These are phyloP conservation scores for Chiloscyllium punctatum DNA, from an alignment of 2,797 vertebrate species.

Conservation along the genomic window DNA sequence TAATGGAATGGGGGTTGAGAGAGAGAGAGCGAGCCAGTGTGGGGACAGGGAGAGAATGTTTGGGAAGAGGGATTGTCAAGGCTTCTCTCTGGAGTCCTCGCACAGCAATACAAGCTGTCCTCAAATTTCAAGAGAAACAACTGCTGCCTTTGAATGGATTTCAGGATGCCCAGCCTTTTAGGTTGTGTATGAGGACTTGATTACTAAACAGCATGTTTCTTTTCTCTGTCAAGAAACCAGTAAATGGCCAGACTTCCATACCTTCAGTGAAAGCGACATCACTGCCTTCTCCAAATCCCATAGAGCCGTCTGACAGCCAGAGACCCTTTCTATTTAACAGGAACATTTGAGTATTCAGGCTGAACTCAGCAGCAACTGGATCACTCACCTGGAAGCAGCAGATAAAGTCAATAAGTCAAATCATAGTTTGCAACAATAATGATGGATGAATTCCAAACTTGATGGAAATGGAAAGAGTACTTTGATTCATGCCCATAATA, in stretches of 20 bases:
- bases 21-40: too few relatives aligned
- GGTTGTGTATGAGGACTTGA: background rate
- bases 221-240: background rate
- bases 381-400: slow-evolving; percentile 77
- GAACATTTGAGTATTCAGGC: slow-evolving; percentile 87
- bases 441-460: background rate
- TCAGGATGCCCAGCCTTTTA: background rate
- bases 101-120: background rate
- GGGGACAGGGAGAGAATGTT: background rate
- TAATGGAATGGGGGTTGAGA: background rate
- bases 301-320: slow-evolving; percentile 88
- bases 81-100: background rate
- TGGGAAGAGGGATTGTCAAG: background rate
- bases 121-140: background rate
- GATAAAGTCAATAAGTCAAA: slow-evolving; percentile 11
- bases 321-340: slow-evolving; percentile 77
- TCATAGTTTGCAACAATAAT: background rate
- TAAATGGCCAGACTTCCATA: slow-evolving; percentile 45
- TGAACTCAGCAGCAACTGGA: slow-evolving; percentile 87
- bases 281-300: slow-evolving; percentile 84
- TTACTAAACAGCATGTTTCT: background rate
- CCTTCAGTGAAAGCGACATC: slow-evolving; percentile 82
- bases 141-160: background rate
- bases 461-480: accelerated
- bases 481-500: background rate